Conservation (phyloP, 2,113 vertebrate species). For the human (Homo sapiens) region GRCh38 chr19:11513501-11514000, state of each 20-base stretch:
- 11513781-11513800: not conserved
- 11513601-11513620: too few species aligned
- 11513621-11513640: not conserved
- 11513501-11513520: not conserved
- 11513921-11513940: slow-evolving; percentile 88
- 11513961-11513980: slow-evolving; percentile 90
- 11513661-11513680: too few species aligned
- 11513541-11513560: too few species aligned
- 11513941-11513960: slow-evolving; percentile 91
- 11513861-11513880: slow-evolving; percentile 91
- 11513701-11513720: not conserved
- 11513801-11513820: slow-evolving; percentile 93
- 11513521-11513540: too few species aligned
- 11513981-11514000: slow-evolving; percentile 93
- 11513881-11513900: slow-evolving; percentile 89
- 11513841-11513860: slow-evolving; percentile 94
- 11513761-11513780: not conserved
- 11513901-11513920: slow-evolving; percentile 94
- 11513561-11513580: too few species aligned
- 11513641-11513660: not conserved
- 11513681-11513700: not conserved
- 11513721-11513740: not conserved
- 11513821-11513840: slow-evolving; percentile 90
- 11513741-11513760: not conserved
- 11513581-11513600: too few species aligned